Base-by-base conservation (phyloP, 2,113 vertebrate species). In the Ondatra zibethicus region DNA sequence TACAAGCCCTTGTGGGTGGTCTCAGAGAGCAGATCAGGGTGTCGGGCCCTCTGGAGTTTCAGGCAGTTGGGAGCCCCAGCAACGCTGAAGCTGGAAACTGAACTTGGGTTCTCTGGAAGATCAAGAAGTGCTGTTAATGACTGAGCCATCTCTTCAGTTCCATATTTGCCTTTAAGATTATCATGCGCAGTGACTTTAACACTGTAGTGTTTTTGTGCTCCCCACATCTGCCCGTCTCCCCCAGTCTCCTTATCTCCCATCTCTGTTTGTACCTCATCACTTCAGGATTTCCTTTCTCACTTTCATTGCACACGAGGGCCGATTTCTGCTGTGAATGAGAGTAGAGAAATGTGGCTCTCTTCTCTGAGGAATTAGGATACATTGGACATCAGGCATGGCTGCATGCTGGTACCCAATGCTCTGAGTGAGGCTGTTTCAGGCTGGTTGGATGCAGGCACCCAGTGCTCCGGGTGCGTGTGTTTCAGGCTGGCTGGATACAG, bases 121-220 rank as follows among this genome's bases (percentile, higher is more conserved):
- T 21, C 61, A 33, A 42, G 11, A 86, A 33, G 16, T 45, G 16
- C 61, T 23, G 14, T 4, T 45, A 6, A 6, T 45, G 14, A 1
- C 25, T 1, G 16, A 85, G 82, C 58, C 82, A 47, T 66, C 61
- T 33, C 61, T 33, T 19, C 39, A 66, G 27, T 29, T 61, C 14
- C 27, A 3, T 6, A 58, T n/a, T n/a, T 25, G 31, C n/a, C 58
- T 85, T 42, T 65, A 10, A 27, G 27, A 19, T 45, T 17, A 17
- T 39, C 25, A 31, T 6, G 27, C 2, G 3, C 27, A 85, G 42
- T 36, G 21, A 2, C 39, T 21, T 36, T 87, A 42, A 47, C 16
- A 8, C 19, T 4, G 13, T 16, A 21, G 8, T 19, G 14, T 6
- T 65, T 45, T 8, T 6, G 63, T 23, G 2, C 1, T 8, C 39